Evolutionary conservation across 2,888 invertebrate species (phyloP), one percentile per base, ranked within the genome.

Genomic region (Orthonychiurus folsomi): DNA sequence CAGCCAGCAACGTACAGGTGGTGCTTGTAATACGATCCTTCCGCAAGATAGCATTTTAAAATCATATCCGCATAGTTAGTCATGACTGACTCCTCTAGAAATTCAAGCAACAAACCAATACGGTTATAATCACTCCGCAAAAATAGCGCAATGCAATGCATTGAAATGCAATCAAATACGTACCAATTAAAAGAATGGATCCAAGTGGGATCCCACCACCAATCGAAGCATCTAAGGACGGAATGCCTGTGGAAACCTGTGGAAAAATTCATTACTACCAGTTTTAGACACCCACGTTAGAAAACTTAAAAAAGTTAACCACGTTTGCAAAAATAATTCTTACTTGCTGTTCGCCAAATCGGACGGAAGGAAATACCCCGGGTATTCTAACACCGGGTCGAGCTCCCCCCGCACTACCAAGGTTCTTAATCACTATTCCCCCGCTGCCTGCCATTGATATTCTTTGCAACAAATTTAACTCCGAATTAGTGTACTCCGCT

Each of bases 271-370:
- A n/a, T n/a, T n/a, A n/a, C n/a, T n/a, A n/a, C n/a, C n/a, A n/a
- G n/a, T n/a, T n/a, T n/a, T n/a, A n/a, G n/a, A n/a, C n/a, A n/a
- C n/a, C n/a, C n/a, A n/a, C n/a, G n/a, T n/a, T n/a, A n/a, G n/a
- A n/a, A n/a, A n/a, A n/a, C n/a, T n/a, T n/a, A n/a, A n/a, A n/a
- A n/a, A n/a, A n/a, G n/a, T n/a, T n/a, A n/a, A n/a, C n/a, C n/a
- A n/a, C n/a, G n/a, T n/a, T n/a, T n/a, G n/a, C n/a, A n/a, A n/a
- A n/a, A n/a, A n/a, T n/a, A n/a, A n/a, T n/a, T n/a, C n/a, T n/a
- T n/a, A n/a, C n/a, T n/a, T 48, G 48, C 61, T 69, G 71, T 53
- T 71, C 70, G n/a, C 71, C 71, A 57, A 67, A 71, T 21, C 67
- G 60, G 3, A 63, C 56, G n/a, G 68, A 68, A 18, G 71, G 69